phyloP scores from a whole-genome alignment of 2,888 invertebrate species.

The Pocota personata region DNA sequence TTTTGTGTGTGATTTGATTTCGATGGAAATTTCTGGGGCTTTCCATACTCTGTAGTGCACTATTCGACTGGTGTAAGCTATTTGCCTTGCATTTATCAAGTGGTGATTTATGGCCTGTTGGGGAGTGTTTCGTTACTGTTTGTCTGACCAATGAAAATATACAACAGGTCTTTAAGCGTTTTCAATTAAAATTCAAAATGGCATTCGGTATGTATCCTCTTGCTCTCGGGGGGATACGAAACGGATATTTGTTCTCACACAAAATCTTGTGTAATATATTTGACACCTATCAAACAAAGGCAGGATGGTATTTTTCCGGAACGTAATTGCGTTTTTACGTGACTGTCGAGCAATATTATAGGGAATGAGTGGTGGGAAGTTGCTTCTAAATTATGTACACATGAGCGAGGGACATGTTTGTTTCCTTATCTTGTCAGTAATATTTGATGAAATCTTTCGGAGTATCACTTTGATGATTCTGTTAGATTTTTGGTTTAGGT shows the following conservation, averaged over 20 bases:
- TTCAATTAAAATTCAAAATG: constrained; percentile 66
- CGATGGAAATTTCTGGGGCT: background rate
- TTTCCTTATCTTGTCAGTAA: constrained; percentile 50
- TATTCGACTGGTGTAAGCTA: constrained; percentile 9
- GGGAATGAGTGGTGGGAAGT: constrained; percentile 12
- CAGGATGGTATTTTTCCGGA: constrained; percentile 50
- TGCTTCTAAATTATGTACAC: constrained; percentile 50
- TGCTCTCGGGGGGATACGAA: background rate
- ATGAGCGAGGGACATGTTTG: constrained; percentile 46
- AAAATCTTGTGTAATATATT: constrained; percentile 61
- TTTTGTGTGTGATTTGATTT: constrained; percentile 15
- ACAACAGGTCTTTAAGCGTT: constrained; percentile 38
- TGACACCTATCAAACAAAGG: constrained; percentile 64
- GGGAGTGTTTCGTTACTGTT: constrained; percentile 48
- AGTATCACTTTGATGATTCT: constrained; percentile 31
- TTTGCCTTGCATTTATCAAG: constrained; percentile 41
- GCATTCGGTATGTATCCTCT: constrained; percentile 37
- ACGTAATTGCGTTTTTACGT: constrained; percentile 78
- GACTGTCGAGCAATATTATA: constrained; percentile 74
- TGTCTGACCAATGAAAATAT: constrained; percentile 67
- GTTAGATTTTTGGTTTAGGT: background rate
- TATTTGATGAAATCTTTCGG: constrained; percentile 48
- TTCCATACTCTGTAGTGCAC: background rate
- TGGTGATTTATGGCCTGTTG: constrained; percentile 50
- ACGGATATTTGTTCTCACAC: constrained; percentile 27